Evolutionary conservation across 2,888 invertebrate genomes (phyloP), one percentile per base, ranked within the genome.

Genomic region (Magallana nippona): DNA sequence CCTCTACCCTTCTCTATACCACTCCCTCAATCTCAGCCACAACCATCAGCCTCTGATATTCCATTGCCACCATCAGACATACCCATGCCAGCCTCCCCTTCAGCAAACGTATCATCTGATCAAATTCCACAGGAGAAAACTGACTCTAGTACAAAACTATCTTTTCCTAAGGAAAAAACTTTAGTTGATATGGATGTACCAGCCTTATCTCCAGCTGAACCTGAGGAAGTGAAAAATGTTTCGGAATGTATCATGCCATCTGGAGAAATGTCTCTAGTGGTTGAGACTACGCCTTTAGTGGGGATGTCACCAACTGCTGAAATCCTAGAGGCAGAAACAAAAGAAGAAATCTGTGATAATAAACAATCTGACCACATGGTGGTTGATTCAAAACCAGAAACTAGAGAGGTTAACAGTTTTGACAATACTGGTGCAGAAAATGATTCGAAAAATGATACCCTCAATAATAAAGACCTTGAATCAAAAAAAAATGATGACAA

Each of bases 241-340:
- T 55, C 82, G 0, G 82, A 82, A 27, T 71, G 71, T 60, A 5
- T 82, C 15, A 58, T 55, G 19, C 27, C 79, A 8, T 62, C 78
- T 57, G 79, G 62, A 13, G 79, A 55, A 22, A 83, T 19, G 58
- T 58, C 71, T 17, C 71, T 82, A 19, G 60, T 82, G 13, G 63
- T 82, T 15, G 82, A 63, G 15, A 71, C 44, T 19, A 82, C 62
- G 8, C 82, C 82, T 19, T 15, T 71, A n/a, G 84, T 84, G n/a
- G 84, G 84, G 17, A 81, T 78, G 27, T 84, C 84, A 78, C 84
- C 84, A 78, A 79, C 84, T 79, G 78, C 78, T 55, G 78, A 78
- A 71, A 22, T 79, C 57, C 5, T 82, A 15, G 82, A 82, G n/a
- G 44, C 17, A 17, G 81, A 55, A n/a, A 62, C 10, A 22, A 81